These are phyloP conservation scores for Dicycla oo DNA, from an alignment of 2,888 invertebrate species.

Conservation along the genomic window DNA sequence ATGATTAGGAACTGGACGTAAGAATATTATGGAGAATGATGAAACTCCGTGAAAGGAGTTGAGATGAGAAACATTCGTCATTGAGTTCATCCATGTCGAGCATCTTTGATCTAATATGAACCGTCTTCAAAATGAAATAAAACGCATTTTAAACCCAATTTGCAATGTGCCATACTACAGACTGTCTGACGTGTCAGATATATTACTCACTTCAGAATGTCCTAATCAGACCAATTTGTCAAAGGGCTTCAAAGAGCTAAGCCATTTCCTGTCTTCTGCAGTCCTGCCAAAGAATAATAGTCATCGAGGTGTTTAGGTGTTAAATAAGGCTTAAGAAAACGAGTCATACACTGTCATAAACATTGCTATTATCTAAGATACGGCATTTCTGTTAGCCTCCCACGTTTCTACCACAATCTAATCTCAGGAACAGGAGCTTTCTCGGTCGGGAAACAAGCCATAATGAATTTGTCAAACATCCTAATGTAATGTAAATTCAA, in stretches of 20 bases:
- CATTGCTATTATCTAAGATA: not conserved
- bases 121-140: not conserved
- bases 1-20: slow-evolving; percentile 12
- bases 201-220: not conserved
- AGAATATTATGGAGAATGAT: slow-evolving; percentile 17
- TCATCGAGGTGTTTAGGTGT: not conserved
- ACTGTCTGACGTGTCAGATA: not conserved
- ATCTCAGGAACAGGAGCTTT: not conserved
- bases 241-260: slow-evolving; percentile 1
- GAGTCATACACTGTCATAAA: not conserved
- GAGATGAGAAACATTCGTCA: slow-evolving; percentile 16
- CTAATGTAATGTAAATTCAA: slow-evolving; percentile 14
- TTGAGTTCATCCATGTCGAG: slow-evolving; percentile 10
- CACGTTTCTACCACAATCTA: slow-evolving; percentile 8
- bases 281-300: not conserved
- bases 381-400: not conserved
- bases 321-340: not conserved
- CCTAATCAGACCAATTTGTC: slow-evolving; percentile 2
- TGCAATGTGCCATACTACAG: slow-evolving; percentile 2
- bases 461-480: slow-evolving; percentile 46
- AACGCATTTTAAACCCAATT: slow-evolving; percentile 10
- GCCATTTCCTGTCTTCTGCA: not conserved
- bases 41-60: slow-evolving; percentile 19
- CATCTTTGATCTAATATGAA: slow-evolving; percentile 11
- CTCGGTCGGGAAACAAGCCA: slow-evolving; percentile 8